Base-by-base conservation (phyloP, 2,113 vertebrate genomes). In the Polypterus bichir region DNA sequence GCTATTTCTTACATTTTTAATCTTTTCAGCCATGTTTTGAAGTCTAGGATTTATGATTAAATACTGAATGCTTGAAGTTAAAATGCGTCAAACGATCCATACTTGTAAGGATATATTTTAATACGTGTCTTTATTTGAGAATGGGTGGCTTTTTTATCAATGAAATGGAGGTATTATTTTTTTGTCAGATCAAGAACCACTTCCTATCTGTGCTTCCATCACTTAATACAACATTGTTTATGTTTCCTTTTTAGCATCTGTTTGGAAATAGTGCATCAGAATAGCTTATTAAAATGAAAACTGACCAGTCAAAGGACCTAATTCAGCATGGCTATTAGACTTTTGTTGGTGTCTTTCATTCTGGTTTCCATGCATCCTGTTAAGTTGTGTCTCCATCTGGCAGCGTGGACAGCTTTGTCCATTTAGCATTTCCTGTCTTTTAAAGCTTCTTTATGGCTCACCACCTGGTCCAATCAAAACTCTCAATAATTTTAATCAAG, bases 301-400 rank as follows among this genome's bases (percentile, higher is more conserved):
- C 67, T 69, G 59, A 57, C 74, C 76, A 78, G 81, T 82, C 77
- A 77, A 79, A 77, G 79, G 62, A 70, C 75, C 75, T 73, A 65
- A 77, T 72, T 74, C 65, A 65, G 70, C 62, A 49, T 64, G 70
- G 65, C 54, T 10, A 71, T 67, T 64, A 62, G 52, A 9, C 57
- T 75, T 79, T 73, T 75, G 76, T 72, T 73, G 73, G 71, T 72
- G 73, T 69, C 48, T 53, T 6, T 45, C 49, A 27, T 66, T 70
- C 58, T 54, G 59, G 64, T 72, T 76, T 70, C 71, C 66, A 68
- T 65, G 65, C 71, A n/a, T 70, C 71, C 66, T 75, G 73, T 74
- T 63, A 71, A 68, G 67, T 70, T 66, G 61, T 59, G 62, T 74
- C 27, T 27, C 72, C 73, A 69, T 76, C 69, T 57, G 68, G 65